Evolutionary conservation across 2,797 vertebrate genomes (phyloP).

Genomic region (Urosaurus nigricauda): DNA sequence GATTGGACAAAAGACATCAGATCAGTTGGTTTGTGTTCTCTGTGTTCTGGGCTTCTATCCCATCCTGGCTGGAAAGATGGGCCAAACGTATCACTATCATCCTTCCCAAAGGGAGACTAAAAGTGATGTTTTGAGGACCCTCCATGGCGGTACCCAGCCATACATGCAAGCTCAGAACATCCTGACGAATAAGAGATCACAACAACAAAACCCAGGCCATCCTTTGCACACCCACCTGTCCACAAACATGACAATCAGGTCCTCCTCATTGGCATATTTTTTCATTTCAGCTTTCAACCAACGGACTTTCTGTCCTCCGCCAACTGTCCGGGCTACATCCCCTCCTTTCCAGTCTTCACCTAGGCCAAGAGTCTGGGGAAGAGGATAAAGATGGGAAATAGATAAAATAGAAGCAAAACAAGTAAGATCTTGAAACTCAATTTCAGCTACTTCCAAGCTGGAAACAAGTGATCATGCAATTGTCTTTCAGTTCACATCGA

Average conservation of each 20-base stretch:
- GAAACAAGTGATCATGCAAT: background rate
- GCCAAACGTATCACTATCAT: background rate
- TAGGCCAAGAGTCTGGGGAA: conserved; percentile 85
- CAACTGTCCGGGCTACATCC: conserved; percentile 81
- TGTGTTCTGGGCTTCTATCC: background rate
- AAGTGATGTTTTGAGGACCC: no score
- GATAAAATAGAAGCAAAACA: background rate
- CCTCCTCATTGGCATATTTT: conserved; percentile 76
- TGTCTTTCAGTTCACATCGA: no score
- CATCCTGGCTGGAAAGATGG: background rate
- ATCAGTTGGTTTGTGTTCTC: background rate
- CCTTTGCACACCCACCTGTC: conserved; percentile 83
- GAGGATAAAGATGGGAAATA: background rate
- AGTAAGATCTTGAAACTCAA: background rate
- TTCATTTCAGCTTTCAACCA: conserved; percentile 89
- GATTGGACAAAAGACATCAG: no score
- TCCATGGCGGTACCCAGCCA: no score
- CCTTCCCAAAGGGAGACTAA: background rate
- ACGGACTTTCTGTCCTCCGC: conserved; percentile 91
- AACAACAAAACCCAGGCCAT: background rate
- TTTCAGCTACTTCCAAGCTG: background rate
- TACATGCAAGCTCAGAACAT: background rate
- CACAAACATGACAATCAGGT: conserved; percentile 87
- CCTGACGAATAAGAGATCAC: no score
- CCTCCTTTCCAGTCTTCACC: conserved; percentile 89